Base-by-base conservation (phyloP, 1,140 invertebrate species). In the Ceratoteleas bidentatus region DNA sequence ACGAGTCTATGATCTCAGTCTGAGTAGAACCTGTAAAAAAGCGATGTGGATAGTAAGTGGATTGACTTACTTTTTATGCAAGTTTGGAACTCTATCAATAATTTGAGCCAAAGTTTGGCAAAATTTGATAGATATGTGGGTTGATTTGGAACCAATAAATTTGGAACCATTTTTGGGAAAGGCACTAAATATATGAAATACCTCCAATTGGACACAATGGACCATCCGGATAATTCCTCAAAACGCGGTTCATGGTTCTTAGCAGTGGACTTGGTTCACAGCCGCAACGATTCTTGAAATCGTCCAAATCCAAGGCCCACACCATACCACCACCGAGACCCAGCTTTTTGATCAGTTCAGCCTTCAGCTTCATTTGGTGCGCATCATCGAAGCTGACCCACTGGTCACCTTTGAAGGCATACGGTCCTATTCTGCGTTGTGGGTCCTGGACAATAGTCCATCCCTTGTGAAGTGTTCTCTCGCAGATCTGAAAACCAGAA, bases 271-370 rank as follows among this genome's bases (percentile, higher is more conserved):
- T 96, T 5, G 94, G 93, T 83, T 96, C 96, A 86, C 96, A 97
- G 14, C 93, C 94, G 81, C 96, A 97, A 54, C 91, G 88, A 77
- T 96, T 95, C 60, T 94, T 93, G 78, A 96, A 96, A 88, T 98
- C 97, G 85, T 98, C 97, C 60, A 97, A 92, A 92, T 98, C 96
- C 0, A 98, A 89, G 0, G 97, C 95, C 97, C 97, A 98, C 3
- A 97, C 93, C 96, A 98, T 97, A 13, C 94, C 94, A 34, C 97
- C 97, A 5, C 94, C 97, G 4, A 98, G 90, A 0, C 93, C 94
- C 91, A 96, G 94, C 4, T 94, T 92, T 65, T 95, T 94, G 0
- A 96, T 94, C 73, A 95, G 96, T 81, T 96, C 93, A 6, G 95
- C 92, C 83, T 95, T 95, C 15, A 91, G 86, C 78, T 89, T 87